phyloP scores from a whole-genome alignment of 2,113 vertebrate species.

The Corythornis cristatus region DNA sequence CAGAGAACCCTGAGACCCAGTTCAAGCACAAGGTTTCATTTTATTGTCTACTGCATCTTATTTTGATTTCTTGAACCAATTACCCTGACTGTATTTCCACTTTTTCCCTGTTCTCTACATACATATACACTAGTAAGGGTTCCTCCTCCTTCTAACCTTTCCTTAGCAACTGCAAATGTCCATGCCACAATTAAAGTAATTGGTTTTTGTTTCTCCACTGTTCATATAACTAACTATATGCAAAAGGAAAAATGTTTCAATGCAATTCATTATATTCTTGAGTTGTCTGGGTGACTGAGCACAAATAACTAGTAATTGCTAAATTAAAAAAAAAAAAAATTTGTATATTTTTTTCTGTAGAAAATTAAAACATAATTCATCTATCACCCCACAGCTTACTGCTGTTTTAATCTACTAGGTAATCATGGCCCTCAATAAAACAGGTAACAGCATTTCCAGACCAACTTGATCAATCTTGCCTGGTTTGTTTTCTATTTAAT shows the following conservation, averaged over 20 bases:
- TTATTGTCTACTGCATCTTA: not conserved
- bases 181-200: not conserved
- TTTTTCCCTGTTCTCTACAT: no score
- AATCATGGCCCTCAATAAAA: not conserved
- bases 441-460: not conserved
- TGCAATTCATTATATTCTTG: not conserved
- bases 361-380: not conserved
- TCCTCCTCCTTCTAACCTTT: not conserved
- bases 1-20: not conserved
- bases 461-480: not conserved
- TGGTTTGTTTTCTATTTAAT: not conserved
- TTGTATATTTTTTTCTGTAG: not conserved
- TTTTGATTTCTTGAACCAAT: not conserved
- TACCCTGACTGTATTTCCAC: not conserved
- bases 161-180: fast-evolving
- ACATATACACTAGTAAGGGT: not conserved
- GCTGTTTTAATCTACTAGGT: not conserved
- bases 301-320: not conserved
- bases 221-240: not conserved
- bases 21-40: not conserved
- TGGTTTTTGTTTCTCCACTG: not conserved
- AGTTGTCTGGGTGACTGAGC: not conserved
- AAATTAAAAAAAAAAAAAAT: not conserved
- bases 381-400: not conserved
- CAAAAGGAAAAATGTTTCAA: not conserved